A percentile compares a stretch with the other conserved stretches of the same genome.
Evolutionary conservation across 2,797 vertebrate genomes (phyloP).

Genomic region (Dendrocincla tyrannina): DNA sequence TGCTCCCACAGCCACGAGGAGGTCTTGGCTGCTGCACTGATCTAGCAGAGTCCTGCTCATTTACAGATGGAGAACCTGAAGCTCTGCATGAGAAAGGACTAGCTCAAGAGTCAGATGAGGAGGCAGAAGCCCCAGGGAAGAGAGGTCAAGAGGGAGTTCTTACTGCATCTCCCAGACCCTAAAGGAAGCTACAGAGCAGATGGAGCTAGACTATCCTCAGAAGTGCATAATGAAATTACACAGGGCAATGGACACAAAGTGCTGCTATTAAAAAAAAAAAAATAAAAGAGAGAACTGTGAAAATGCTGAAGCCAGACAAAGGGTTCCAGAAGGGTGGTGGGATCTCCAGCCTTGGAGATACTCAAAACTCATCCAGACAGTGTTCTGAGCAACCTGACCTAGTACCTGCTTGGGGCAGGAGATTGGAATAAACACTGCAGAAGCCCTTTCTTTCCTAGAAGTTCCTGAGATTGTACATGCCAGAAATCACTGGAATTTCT

Average conservation of each 20-base stretch:
- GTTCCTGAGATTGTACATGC: not conserved
- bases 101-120: not conserved
- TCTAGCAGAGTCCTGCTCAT: not conserved
- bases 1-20: rapidly evolving
- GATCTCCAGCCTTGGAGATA: not conserved
- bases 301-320: not conserved
- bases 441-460: not conserved
- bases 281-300: not conserved
- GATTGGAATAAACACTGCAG: not conserved
- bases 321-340: not conserved
- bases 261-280: not conserved
- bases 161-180: not conserved
- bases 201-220: not conserved
- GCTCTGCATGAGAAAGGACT: not conserved
- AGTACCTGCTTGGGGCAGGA: not conserved
- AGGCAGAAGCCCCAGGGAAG: not conserved
- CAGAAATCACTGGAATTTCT: not conserved
- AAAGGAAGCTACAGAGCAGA: not conserved
- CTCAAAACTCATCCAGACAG: not conserved
- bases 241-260: not conserved
- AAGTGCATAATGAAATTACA: not conserved
- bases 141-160: not conserved
- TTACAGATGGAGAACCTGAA: not conserved
- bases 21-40: not conserved
- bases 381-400: not conserved